Base-by-base conservation (phyloP, 2,113 vertebrate genomes). In the Lamprotornis superbus region DNA sequence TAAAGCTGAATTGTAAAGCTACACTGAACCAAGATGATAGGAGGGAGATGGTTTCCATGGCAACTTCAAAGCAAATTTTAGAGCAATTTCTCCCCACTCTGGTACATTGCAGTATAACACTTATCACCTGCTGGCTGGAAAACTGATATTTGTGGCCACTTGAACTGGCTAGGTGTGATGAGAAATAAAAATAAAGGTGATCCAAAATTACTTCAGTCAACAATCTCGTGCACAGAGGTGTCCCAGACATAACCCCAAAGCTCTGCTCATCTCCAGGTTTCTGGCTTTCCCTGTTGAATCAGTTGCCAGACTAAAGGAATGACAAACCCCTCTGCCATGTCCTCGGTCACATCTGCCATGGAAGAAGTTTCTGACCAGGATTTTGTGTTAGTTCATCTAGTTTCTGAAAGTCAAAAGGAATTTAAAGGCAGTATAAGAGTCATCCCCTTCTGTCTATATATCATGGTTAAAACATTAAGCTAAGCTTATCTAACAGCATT, bases 41-140 rank as follows among this genome's bases (percentile, higher is more conserved):
- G 28, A 87, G 61, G 46, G 27, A 86, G 49, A 75, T 20, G 19
- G 57, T 87, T 94, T 95, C 87, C 77, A 79, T 94, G 85, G 61
- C 31, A 89, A 95, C 59, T 49, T 80, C 40, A 64, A 77, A 92
- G 68, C 15, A 77, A 84, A 94, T 84, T 92, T 95, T 91, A 83
- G 61, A 93, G 44, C 91, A 94, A 91, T 84, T 92, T 93, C 91
- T 97, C 93, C 93, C 81, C 77, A 24, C 74, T 79, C 89, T 93
- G 94, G 87, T 87, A 64, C 33, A 42, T 84, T 75, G 81, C 44
- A 91, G 77, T 82, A 91, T 94, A 89, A 76, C 79, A 84, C 40
- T 68, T 67, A 82, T 71, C 49, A 84, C 49, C 61, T 70, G 7
- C 27, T 89, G 76, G 7, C 17, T 68, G 17, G 17, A 86, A 87